phyloP scores from a whole-genome alignment of 1,140 invertebrate genomes.

The Bicyclus anynana region DNA sequence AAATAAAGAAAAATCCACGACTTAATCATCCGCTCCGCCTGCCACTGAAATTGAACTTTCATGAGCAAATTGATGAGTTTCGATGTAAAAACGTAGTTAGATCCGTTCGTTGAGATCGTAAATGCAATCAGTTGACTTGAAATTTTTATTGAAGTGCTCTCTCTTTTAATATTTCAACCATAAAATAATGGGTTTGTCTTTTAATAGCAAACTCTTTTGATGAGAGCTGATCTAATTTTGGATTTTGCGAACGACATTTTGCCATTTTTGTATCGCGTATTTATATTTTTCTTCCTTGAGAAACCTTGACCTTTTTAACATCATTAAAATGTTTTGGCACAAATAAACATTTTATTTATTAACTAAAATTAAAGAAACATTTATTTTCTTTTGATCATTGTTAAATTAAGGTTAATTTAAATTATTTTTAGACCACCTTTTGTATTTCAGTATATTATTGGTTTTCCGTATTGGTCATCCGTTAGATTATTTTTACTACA shows the following conservation, averaged over 20 bases:
- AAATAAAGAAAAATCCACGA: constrained; percentile 25
- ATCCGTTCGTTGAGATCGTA: constrained; percentile 4
- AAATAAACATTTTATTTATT: no score
- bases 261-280: background rate
- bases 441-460: no score
- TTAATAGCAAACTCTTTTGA: background rate
- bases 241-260: background rate
- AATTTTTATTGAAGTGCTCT: background rate
- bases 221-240: background rate
- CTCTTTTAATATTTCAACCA: background rate
- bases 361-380: no score
- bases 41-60: constrained; percentile 35
- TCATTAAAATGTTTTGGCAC: no score
- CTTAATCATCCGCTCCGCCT: constrained; percentile 35
- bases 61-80: constrained; percentile 34
- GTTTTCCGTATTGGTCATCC: no score
- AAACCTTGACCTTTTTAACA: no score
- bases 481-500: no score
- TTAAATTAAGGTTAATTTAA: no score
- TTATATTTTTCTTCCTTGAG: no score
- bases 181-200: background rate
- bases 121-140: constrained; percentile 9
- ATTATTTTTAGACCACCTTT: no score
- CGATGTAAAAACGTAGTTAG: constrained; percentile 24
- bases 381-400: no score